Evolutionary conservation across 1,140 invertebrate genomes (phyloP).

Genomic region (Cydia fagiglandana): DNA sequence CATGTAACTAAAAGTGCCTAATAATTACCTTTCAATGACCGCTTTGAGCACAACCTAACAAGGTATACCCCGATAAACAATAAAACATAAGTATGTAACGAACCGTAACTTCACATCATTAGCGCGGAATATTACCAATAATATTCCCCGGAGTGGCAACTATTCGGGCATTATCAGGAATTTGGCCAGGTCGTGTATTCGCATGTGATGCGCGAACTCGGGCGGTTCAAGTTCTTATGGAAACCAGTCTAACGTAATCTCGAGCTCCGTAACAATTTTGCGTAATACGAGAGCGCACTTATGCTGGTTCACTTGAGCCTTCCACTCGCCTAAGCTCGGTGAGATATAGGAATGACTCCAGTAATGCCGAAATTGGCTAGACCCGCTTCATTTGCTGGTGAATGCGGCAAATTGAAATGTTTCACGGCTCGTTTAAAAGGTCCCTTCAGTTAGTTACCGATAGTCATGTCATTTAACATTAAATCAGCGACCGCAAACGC

Average conservation of each 20-base stretch:
- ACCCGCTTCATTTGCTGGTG: conserved; percentile 63
- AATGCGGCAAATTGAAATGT: conserved; percentile 69
- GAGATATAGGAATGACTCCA: conserved; percentile 50
- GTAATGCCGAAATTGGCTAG: conserved; percentile 64
- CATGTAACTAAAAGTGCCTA: neutral
- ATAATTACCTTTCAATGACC: neutral
- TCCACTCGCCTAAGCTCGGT: neutral
- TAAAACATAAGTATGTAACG: conserved; percentile 26
- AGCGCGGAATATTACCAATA: conserved; percentile 29
- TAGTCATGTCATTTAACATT: conserved; percentile 3
- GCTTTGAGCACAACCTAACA: neutral
- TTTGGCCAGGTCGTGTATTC: neutral
- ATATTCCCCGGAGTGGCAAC: conserved; percentile 27
- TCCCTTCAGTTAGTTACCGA: conserved; percentile 30
- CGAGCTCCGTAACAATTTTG: neutral
- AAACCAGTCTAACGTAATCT: neutral
- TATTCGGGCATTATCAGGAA: conserved; percentile 27
- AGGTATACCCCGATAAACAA: neutral
- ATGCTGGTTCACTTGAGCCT: neutral
- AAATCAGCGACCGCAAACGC: neutral
- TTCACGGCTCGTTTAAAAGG: conserved; percentile 66
- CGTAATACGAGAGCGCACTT: neutral
- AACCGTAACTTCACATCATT: conserved; percentile 28
- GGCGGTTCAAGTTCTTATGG: neutral
- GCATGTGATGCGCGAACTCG: neutral